phyloP scores from a whole-genome alignment of 2,888 invertebrate genomes.

The Lasioglossum malachurum region DNA sequence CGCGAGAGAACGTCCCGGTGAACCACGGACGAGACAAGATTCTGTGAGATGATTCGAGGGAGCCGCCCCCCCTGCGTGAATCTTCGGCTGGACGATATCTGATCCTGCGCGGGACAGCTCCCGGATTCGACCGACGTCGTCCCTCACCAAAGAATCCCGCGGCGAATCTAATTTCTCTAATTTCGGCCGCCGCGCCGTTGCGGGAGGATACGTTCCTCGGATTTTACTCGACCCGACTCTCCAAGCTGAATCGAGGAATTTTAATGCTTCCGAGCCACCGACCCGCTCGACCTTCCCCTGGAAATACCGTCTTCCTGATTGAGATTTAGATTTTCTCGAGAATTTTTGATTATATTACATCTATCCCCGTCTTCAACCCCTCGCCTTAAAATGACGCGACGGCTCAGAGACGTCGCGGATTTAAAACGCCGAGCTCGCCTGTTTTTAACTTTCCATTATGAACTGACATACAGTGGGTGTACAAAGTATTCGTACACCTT shows the following conservation, averaged over 20 bases:
- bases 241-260: not conserved
- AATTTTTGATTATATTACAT: not conserved
- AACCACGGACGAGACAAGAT: conserved; percentile 63
- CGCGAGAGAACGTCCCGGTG: conserved; percentile 68
- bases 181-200: conserved; percentile 39
- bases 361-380: not conserved
- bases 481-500: too few species aligned
- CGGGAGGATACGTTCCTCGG: conserved; percentile 12
- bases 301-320: not conserved
- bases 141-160: conserved; percentile 53
- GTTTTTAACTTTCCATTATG: not conserved
- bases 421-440: not conserved
- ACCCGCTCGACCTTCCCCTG: not conserved
- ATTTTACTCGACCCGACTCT: not conserved
- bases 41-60: conserved; percentile 59
- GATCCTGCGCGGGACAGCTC: conserved; percentile 73
- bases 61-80: conserved; percentile 52
- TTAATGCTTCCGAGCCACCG: conserved; percentile 3
- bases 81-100: conserved; percentile 71
- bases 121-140: conserved; percentile 65
- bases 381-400: not conserved
- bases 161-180: conserved; percentile 71
- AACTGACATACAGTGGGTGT: too few species aligned
- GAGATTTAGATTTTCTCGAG: not conserved
- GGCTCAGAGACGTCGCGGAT: too few species aligned